Percentiles rank a stretch among this genome's conserved stretches.
Conservation (phyloP, 2,113 vertebrate species). For the Nanorana parkeri region DNA sequence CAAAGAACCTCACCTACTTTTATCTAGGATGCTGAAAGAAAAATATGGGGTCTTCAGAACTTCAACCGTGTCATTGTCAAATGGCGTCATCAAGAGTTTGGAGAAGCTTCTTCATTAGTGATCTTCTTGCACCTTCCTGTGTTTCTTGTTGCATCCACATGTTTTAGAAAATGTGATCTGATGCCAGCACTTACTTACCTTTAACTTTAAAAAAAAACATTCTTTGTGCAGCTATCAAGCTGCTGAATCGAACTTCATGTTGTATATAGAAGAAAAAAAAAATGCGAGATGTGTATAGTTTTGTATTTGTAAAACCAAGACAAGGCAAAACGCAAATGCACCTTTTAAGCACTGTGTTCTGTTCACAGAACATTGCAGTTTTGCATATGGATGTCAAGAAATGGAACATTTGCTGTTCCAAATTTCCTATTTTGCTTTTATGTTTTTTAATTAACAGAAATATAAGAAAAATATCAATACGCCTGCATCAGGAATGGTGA, state of each 20-base stretch:
- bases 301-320: constrained; percentile 76
- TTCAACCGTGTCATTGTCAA: constrained; percentile 58
- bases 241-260: constrained; percentile 79
- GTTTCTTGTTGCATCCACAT: constrained; percentile 76
- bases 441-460: constrained; percentile 67
- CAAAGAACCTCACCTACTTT: constrained; percentile 56
- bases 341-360: constrained; percentile 81
- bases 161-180: constrained; percentile 72
- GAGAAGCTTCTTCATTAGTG: constrained; percentile 59
- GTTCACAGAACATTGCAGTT: constrained; percentile 78
- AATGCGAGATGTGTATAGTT: constrained; percentile 77
- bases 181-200: constrained; percentile 79
- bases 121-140: constrained; percentile 66
- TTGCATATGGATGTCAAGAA: constrained; percentile 82
- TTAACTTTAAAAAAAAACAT: constrained; percentile 65
- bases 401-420: constrained; percentile 78
- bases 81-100: constrained; percentile 69
- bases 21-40: neutral
- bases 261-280: constrained; percentile 74
- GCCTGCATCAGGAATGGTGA: constrained; percentile 67
- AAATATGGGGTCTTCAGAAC: neutral
- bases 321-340: constrained; percentile 75
- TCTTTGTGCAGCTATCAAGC: constrained; percentile 80
- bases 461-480: constrained; percentile 67
- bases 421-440: constrained; percentile 73